These are phyloP conservation scores for Venturia canescens DNA, from an alignment of 1,140 invertebrate species.

Conservation along the genomic window DNA sequence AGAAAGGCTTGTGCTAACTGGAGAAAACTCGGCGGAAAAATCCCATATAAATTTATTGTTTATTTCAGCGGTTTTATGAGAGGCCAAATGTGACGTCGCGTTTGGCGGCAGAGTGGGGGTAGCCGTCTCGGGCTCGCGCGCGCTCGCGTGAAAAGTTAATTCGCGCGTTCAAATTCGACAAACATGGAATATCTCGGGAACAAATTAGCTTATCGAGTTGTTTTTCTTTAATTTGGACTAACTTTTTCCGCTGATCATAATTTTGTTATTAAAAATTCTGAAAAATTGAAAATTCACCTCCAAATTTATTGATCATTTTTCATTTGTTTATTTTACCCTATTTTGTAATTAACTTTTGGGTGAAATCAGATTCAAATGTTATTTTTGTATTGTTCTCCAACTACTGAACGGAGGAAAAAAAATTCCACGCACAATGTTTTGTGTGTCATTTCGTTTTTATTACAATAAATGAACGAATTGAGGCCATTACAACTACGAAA, in stretches of 20 bases:
- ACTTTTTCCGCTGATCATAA: conserved; percentile 19
- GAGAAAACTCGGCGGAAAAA: conserved; percentile 9
- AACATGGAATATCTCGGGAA: conserved; percentile 5
- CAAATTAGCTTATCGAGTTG: conserved; percentile 18
- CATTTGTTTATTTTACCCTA: background rate
- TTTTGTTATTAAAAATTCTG: conserved; percentile 7
- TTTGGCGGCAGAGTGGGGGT: conserved; percentile 6
- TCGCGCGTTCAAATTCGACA: conserved; percentile 4
- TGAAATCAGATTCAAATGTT: background rate
- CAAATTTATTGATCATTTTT: background rate
- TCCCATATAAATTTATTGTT: conserved; percentile 22
- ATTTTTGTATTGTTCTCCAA: background rate
- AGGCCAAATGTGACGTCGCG: conserved; percentile 21
- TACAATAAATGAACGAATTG: background rate
- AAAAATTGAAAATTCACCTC: background rate
- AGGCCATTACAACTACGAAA: background rate
- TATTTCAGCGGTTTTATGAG: conserved; percentile 11
- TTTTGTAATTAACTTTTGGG: conserved; percentile 2
- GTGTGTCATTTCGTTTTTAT: background rate
- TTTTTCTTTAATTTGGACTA: background rate
- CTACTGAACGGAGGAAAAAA: background rate
- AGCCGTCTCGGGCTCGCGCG: conserved; percentile 4
- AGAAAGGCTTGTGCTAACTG: conserved; percentile 13
- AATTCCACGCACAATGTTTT: background rate
- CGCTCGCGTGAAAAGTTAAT: conserved; percentile 14